These are phyloP conservation scores for Phrynocephalus guinanensis DNA, from an alignment of 2,797 vertebrate species.

Conservation along the genomic window DNA sequence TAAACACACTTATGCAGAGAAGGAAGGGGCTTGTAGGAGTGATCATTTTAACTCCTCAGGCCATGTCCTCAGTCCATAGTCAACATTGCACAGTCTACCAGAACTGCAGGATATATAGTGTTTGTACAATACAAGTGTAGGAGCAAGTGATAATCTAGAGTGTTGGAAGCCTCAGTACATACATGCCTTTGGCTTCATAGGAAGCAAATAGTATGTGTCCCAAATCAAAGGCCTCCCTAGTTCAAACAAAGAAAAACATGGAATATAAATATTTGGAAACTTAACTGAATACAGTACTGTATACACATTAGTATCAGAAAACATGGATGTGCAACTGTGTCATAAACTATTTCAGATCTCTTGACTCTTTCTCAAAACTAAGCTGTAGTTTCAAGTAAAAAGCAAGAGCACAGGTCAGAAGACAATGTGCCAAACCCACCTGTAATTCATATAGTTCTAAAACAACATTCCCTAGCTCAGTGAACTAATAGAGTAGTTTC, in stretches of 20 bases:
- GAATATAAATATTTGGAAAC: not conserved
- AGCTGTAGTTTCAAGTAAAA: not conserved
- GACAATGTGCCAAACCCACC: not conserved
- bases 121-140: not conserved
- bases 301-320: not conserved
- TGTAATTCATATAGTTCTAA: not conserved
- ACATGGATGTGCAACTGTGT: not conserved
- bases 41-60: not conserved
- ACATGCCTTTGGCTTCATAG: not conserved
- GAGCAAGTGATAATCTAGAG: not conserved
- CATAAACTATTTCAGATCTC: not conserved
- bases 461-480: not conserved
- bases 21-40: not conserved
- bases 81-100: not conserved
- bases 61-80: not conserved
- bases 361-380: conserved; percentile 5
- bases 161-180: not conserved
- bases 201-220: not conserved
- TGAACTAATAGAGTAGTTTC: not conserved
- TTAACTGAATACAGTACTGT: not conserved
- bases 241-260: conserved; percentile 11
- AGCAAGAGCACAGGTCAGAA: not conserved
- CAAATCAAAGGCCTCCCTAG: too few relatives aligned
- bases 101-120: not conserved
- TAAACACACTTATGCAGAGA: not conserved